Evolutionary conservation across 2,113 vertebrate species (phyloP), one percentile per base, ranked within the genome.

Genomic region (Hippocampus guttulatus): DNA sequence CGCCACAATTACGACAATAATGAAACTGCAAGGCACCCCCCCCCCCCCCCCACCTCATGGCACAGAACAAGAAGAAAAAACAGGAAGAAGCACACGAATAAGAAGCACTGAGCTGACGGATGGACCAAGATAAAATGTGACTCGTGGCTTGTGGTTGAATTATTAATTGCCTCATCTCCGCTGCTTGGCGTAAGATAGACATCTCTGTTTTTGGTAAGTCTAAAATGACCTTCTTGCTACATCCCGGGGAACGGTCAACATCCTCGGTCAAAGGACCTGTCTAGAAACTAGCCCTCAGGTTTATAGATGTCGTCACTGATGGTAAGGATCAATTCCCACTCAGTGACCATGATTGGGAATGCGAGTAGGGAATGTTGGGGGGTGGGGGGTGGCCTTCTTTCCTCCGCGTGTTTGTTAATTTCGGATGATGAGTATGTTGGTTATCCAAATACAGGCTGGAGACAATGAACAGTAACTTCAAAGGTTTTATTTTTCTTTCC

Each of bases 161-260:
- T 95, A 98, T 98, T 97, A 94, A 98, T 94, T 88, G 75, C 90
- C 93, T 96, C 94, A 97, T 96, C 95, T 95, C 93, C 92, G 90
- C 90, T 14, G 52, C 90, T 7, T 65, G 64, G 88, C 87, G 92
- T 89, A 38, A 91, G 93, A 94, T 89, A 91, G 90, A 91, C 86
- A 83, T 77, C 89, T 87, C 83, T 90, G 91, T 92, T 93, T 94
- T 92, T 93, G 88, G 86, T 90, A 82, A 79, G 81, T 87, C 90
- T 89, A 92, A 95, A 85, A 95, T 95, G 93, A 93, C 89, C 92
- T 88, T 91, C 55, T 64, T 64, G 10, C 21, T 14, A 43, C 62
- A 5, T 80, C 90, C 85, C 84, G 11, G 25, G 55, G 55, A 27
- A 27, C 12, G 15, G 12, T 58, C 25, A 27, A 58, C 57, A 27